phyloP scores from a whole-genome alignment of 2,797 vertebrate genomes.

The Neopelma chrysocephalum region DNA sequence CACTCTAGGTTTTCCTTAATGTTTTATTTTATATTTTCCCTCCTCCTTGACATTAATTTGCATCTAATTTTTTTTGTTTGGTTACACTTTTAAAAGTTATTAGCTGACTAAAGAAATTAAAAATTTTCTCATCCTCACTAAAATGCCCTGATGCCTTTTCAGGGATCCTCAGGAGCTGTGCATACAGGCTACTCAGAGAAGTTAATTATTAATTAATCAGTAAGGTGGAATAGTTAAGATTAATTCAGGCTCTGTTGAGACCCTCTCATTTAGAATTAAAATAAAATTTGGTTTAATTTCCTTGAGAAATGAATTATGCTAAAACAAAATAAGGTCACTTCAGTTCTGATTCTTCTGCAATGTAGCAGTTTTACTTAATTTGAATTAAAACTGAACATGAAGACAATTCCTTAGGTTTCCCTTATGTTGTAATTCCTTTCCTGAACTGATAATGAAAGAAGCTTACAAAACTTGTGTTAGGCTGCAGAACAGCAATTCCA shows the following conservation, averaged over 20 bases:
- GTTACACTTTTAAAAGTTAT: neutral
- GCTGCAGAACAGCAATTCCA: neutral
- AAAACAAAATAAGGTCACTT: neutral
- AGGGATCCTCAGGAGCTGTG: neutral
- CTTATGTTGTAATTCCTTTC: neutral
- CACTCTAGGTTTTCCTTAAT: neutral
- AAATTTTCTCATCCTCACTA: neutral
- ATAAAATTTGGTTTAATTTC: neutral
- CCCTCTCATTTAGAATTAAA: neutral
- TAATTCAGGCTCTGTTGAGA: neutral
- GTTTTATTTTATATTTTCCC: neutral
- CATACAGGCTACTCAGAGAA: neutral
- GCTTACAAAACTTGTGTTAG: neutral
- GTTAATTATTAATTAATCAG: slow-evolving; percentile 32
- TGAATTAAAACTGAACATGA: neutral
- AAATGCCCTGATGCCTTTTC: neutral
- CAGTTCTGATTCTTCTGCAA: neutral
- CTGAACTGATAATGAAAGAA: neutral
- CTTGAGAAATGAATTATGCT: slow-evolving; percentile 4
- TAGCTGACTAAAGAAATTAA: neutral
- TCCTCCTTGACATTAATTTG: neutral
- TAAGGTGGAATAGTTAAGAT: slow-evolving; percentile 8
- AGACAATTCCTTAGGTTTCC: neutral
- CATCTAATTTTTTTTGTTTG: neutral
- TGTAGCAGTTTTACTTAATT: neutral